Evolutionary conservation across 2,797 vertebrate species (phyloP), one percentile per base, ranked within the genome.

Genomic region (Pempheris klunzingeri): DNA sequence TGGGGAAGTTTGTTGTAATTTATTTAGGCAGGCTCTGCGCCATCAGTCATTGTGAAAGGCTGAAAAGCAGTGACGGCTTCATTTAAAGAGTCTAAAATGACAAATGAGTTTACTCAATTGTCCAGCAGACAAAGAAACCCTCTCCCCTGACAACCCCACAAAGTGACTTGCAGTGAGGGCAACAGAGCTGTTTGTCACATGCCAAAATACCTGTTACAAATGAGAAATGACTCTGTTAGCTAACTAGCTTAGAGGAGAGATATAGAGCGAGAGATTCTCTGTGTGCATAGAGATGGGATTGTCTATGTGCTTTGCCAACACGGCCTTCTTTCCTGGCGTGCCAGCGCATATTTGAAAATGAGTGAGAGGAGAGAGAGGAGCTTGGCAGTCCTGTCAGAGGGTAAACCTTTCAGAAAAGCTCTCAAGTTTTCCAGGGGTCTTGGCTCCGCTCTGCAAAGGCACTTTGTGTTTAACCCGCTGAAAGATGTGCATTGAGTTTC

Each of bases 71-170:
- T 77, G 74, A 80, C 24, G 26, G 90, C 85, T 87, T 88, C 74
- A 81, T 87, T 92, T 88, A 88, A 85, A 87, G 77, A 72, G 86
- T 71, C 90, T 74, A 68, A 90, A 80, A 89, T 93, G 92, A 94
- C 87, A 80, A 92, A 94, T 93, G 92, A 90, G 82, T 90, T 91
- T 72, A 34, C 86, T 61, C 87, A 66, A 92, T 93, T 93, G 92
- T 94, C 75, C 62, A 0, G 38, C 64, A 34, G 78, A 94, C 93
- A 94, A 94, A 92, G 85, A 38, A 62, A 22, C 67, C 80, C 84
- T 86, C 82, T 81, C 79, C 87, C 91, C 73, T 89, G 90, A 92
- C 89, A 87, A 92, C 90, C 74, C 73, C 69, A 88, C 86, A 80
- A 79, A 87, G 77, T 86, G 82, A 73, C 84, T 74, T 34, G 80